Base-by-base conservation (phyloP, 2,113 vertebrate genomes). In the Muntiacus reevesi region DNA sequence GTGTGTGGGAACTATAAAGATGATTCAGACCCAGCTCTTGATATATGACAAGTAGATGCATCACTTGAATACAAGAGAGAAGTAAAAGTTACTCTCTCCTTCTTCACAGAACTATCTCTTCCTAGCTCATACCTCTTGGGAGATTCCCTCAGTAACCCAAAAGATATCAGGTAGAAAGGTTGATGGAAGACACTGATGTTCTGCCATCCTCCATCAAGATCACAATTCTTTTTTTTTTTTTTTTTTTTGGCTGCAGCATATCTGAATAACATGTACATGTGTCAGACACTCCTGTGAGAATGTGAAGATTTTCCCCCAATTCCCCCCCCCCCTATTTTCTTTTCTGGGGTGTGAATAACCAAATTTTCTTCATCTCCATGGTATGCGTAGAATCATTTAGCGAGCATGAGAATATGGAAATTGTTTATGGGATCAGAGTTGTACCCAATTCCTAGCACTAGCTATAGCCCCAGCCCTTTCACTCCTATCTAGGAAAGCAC, bases 21-120 rank as follows among this genome's bases (percentile, higher is more conserved):
- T 86, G 33, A 87, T 95, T 94, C 96, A 95, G 27, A 95, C 27
- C 57, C 54, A 67, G 50, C 71, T 88, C 40, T 81, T 97, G 21
- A 94, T 81, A 50, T 10, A 95, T 62, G 89, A 67, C 55, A 93
- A 89, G 47, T 12, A 45, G 21, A 59, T 94, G 25, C 45, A 92
- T 86, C 25, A 16, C 15, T 74, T 97, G 30, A 97, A 62, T 88
- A 6, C 64, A 92, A 59, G 57, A 85, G 16, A 47, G 81, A 97
- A 98, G 60, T 84, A 89, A 88, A 90, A 71, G 15, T 59, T 62
- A 81, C 30, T 76, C 17, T 87, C 27, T 76, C 40, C 54, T 93
- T 92, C n/a, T 27, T 92, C 36, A 19, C 7, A 25, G 14, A 94
- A 55, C n/a, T 91, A 9, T 82, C 60, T 54, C 8, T 94, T 87